A percentile compares a stretch with the other conserved stretches of the same genome.
Conservation (phyloP, 2,797 vertebrate species). For the Nothura maculosa region DNA sequence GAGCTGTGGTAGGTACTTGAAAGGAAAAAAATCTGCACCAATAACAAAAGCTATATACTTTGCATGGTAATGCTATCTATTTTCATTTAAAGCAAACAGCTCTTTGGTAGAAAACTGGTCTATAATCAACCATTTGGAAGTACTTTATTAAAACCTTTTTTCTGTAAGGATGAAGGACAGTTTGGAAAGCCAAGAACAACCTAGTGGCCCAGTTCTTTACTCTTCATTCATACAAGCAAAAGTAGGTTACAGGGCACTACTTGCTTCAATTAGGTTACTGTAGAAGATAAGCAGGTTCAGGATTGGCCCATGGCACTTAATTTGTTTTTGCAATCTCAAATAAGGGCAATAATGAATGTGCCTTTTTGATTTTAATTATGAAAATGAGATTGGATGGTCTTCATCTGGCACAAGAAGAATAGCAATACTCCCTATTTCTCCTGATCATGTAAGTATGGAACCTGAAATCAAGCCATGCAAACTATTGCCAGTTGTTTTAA, state of each 20-base stretch:
- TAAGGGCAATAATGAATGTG: not conserved
- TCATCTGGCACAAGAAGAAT: not conserved
- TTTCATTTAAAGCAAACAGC: not conserved
- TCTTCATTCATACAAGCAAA: rapidly evolving
- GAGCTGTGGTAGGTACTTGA: not conserved
- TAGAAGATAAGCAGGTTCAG: not conserved
- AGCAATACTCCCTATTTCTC: constrained; percentile 3
- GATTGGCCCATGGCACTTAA: not conserved
- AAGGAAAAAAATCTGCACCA: not conserved
- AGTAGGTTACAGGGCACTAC: not conserved
- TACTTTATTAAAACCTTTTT: not conserved
- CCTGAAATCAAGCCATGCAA: not conserved
- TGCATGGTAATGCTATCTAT: not conserved
- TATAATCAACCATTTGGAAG: not conserved
- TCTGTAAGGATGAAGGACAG: not conserved
- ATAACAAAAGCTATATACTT: not conserved
- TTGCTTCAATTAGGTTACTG: not conserved
- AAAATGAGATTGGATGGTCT: constrained; percentile 1
- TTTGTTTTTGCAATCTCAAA: not conserved
- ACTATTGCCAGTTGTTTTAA: not conserved
- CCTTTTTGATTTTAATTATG: not conserved
- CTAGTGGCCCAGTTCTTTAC: not conserved
- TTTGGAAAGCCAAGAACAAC: not conserved
- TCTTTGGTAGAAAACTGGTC: not conserved
- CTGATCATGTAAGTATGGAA: not conserved